These are phyloP conservation scores for Platycercus adscitus DNA, from an alignment of 2,113 vertebrate genomes.

Conservation along the genomic window DNA sequence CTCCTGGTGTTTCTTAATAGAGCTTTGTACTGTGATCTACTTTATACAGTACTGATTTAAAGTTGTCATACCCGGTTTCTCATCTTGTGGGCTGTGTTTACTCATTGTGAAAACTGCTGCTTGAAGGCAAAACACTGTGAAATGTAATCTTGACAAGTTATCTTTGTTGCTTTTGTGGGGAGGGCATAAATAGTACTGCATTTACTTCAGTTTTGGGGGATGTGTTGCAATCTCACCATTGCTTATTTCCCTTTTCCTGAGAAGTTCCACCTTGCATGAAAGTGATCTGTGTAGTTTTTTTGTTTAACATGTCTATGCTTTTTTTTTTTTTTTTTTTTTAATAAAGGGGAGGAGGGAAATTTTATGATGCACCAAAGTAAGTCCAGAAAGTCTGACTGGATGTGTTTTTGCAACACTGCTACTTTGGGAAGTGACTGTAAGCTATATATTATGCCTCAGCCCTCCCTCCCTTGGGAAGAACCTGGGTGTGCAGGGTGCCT, in stretches of 20 bases:
- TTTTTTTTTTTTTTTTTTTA: background rate
- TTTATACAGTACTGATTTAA: conserved; percentile 50
- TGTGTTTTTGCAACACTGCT: background rate
- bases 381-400: background rate
- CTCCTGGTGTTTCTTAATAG: conserved; percentile 53
- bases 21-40: conserved; percentile 41
- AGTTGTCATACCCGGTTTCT: conserved; percentile 49
- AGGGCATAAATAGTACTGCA: conserved; percentile 54
- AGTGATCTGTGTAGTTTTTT: background rate
- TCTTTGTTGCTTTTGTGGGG: conserved; percentile 50
- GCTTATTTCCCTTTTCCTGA: conserved; percentile 25
- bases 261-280: conserved; percentile 11
- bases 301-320: background rate
- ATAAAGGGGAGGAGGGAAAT: background rate
- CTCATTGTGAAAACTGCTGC: conserved; percentile 66
- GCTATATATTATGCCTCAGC: background rate
- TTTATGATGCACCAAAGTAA: background rate
- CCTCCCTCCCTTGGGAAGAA: background rate
- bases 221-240: background rate
- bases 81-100: conserved; percentile 56
- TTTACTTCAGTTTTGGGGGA: conserved; percentile 44
- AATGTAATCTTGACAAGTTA: conserved; percentile 67
- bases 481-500: background rate
- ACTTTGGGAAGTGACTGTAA: background rate
- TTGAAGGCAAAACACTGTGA: conserved; percentile 65